These are phyloP conservation scores for Tragelaphus strepsiceros DNA, from an alignment of 2,113 vertebrate species.

Conservation along the genomic window DNA sequence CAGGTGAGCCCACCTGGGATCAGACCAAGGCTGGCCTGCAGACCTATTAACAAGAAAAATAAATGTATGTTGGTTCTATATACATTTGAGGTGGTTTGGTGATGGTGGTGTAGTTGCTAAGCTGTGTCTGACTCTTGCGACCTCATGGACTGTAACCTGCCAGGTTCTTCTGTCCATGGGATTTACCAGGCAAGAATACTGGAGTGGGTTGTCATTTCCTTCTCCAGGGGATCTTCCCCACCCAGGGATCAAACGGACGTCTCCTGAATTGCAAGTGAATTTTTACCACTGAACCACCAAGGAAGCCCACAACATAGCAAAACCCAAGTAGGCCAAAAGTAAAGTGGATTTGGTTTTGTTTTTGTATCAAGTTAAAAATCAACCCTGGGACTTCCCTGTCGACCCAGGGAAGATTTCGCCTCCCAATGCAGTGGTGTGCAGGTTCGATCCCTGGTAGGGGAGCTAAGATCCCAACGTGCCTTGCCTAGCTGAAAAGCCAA, in stretches of 20 bases:
- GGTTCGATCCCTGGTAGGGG: background rate
- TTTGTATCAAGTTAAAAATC: conserved; percentile 7
- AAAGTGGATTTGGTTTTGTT: background rate
- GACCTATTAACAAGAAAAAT: background rate
- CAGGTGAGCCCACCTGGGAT: background rate
- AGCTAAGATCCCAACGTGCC: background rate
- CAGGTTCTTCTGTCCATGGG: background rate
- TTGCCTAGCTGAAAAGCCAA: background rate
- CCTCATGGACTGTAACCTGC: background rate
- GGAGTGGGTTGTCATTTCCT: background rate
- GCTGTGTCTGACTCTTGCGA: background rate
- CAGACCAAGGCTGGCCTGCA: background rate
- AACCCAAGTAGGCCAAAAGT: background rate
- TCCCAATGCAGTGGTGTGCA: background rate
- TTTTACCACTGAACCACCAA: background rate
- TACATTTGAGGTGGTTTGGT: background rate
- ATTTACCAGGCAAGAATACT: background rate
- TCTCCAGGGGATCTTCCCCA: background rate
- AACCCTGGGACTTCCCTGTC: background rate
- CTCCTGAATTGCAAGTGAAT: background rate
- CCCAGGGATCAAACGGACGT: background rate
- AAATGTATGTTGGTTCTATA: background rate
- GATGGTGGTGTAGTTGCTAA: background rate
- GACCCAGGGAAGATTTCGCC: background rate
- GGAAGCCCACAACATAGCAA: background rate